Conservation (phyloP, 2,797 vertebrate genomes). For the Eidolon dupreanum region DNA sequence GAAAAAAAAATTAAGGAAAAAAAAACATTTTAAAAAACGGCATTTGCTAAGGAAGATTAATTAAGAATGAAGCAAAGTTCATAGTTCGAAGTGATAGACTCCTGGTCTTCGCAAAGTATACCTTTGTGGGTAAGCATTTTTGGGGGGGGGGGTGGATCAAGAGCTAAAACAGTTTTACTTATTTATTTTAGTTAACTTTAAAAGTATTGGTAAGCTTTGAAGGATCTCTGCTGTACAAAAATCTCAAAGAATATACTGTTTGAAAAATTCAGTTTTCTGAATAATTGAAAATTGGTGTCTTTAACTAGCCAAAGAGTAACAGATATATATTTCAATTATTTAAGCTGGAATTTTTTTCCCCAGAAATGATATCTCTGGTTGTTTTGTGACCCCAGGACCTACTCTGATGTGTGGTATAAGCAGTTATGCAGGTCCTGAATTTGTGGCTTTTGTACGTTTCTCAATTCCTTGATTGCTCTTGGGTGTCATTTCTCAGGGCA, state of each 20-base stretch:
- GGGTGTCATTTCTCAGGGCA: conserved; percentile 32
- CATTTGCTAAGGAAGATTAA: not conserved
- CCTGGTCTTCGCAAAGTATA: conserved; percentile 5
- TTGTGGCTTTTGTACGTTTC: not conserved
- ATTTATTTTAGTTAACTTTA: conserved; percentile 3
- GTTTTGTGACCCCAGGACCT: not conserved
- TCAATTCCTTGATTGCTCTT: not conserved
- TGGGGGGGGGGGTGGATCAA: not conserved
- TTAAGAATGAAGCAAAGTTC: not conserved
- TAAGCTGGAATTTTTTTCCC: not conserved
- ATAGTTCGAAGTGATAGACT: not conserved
- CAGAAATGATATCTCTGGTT: not conserved
- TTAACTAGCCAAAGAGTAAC: not conserved
- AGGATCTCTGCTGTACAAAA: not conserved
- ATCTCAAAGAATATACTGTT: not conserved
- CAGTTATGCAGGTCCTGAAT: not conserved
- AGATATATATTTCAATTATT: not conserved
- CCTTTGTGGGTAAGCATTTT: not conserved
- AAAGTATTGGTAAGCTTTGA: not conserved
- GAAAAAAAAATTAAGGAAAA: not conserved
- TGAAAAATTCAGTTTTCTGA: not conserved
- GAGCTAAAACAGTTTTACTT: not conserved
- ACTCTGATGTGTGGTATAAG: not conserved
- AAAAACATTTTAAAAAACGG: not conserved
- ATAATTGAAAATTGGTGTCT: not conserved